Percentiles rank a stretch among this genome's conserved stretches.
These are phyloP conservation scores for Patella pellucida DNA, from an alignment of 2,888 invertebrate species.

Conservation along the genomic window DNA sequence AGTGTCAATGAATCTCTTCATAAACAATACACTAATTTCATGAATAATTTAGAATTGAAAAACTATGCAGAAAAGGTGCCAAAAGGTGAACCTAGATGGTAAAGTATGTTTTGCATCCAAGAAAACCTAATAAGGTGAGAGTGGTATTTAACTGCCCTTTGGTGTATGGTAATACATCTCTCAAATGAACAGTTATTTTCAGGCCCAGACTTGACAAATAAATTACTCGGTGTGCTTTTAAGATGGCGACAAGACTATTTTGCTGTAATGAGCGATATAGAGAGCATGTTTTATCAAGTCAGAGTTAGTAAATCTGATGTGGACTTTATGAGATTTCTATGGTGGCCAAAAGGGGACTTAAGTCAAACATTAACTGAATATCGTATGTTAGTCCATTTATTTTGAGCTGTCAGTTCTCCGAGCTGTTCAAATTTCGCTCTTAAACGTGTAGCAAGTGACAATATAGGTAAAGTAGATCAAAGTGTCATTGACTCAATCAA, in stretches of 20 bases:
- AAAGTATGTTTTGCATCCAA: constrained; percentile 4
- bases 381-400: constrained; percentile 23
- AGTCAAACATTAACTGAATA: constrained; percentile 12
- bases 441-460: constrained; percentile 10
- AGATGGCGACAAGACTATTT: constrained; percentile 31
- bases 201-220: constrained; percentile 33
- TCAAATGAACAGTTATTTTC: constrained; percentile 31
- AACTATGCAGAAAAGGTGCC: constrained; percentile 26
- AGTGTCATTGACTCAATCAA: constrained; percentile 16
- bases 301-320: constrained; percentile 22
- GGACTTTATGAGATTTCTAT: constrained; percentile 28
- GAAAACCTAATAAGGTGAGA: constrained; percentile 26
- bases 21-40: constrained; percentile 20
- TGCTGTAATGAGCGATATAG: constrained; percentile 33
- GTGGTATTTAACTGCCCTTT: constrained; percentile 39
- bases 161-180: constrained; percentile 18
- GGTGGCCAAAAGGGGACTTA: constrained; percentile 16
- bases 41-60: constrained; percentile 24
- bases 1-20: constrained; percentile 14
- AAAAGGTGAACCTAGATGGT: neutral
- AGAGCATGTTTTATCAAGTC: constrained; percentile 35
- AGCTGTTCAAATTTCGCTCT: constrained; percentile 23
- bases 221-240: constrained; percentile 29
- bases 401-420: constrained; percentile 20
- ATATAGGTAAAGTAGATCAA: neutral